Evolutionary conservation across 2,113 vertebrate genomes (phyloP).

Genomic region (Catharus fuscescens): DNA sequence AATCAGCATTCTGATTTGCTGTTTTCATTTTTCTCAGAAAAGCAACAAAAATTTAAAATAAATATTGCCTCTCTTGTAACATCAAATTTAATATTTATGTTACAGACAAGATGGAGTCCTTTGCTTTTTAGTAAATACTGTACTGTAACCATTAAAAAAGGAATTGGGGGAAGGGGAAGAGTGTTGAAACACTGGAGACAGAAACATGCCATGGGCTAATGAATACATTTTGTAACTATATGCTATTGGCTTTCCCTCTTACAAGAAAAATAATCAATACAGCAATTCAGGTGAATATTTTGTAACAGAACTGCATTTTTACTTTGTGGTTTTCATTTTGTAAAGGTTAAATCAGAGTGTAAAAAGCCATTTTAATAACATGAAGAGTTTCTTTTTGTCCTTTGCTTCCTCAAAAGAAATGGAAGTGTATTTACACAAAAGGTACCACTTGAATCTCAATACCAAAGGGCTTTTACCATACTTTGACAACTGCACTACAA

Average conservation of each 20-base stretch:
- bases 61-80: background rate
- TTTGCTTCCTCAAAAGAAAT: conserved; percentile 62
- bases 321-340: conserved; percentile 69
- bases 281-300: conserved; percentile 75
- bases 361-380: conserved; percentile 62
- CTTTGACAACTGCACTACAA: conserved; percentile 58
- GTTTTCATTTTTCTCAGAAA: background rate
- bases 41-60: background rate
- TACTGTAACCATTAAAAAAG: background rate
- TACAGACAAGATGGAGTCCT: background rate
- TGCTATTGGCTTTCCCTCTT: conserved; percentile 68
- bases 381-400: conserved; percentile 40
- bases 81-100: background rate
- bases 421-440: conserved; percentile 42
- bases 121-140: background rate
- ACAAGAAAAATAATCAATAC: conserved; percentile 75
- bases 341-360: conserved; percentile 55
- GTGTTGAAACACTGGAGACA: background rate
- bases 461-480: conserved; percentile 26
- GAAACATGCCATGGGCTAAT: conserved; percentile 17
- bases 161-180: background rate
- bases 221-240: conserved; percentile 44
- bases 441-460: conserved; percentile 31
- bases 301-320: conserved; percentile 74
- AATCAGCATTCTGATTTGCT: background rate